Percentiles rank a stretch among this genome's conserved stretches.
Evolutionary conservation across 2,797 vertebrate species (phyloP).

Genomic region (Botia almorhae): DNA sequence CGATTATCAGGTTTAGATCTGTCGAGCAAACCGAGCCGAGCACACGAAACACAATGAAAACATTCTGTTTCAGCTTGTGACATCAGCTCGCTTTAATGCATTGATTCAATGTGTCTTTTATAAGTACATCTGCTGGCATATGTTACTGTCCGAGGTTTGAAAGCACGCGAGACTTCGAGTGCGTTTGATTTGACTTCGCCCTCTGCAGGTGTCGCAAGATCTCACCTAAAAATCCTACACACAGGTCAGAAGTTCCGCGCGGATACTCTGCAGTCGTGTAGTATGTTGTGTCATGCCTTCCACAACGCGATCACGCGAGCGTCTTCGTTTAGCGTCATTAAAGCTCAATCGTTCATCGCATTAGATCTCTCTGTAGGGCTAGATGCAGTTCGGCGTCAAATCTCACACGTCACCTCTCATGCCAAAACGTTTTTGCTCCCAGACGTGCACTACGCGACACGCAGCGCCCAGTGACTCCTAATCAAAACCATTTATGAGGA

Average conservation of each 20-base stretch:
- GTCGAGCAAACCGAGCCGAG: too few species aligned
- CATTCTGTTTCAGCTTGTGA: too few species aligned
- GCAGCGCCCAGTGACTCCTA: conserved; percentile 50
- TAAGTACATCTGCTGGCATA: too few species aligned
- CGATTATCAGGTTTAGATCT: too few species aligned
- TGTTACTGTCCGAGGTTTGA: neutral
- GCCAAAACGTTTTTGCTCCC: conserved; percentile 73
- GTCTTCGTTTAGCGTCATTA: neutral
- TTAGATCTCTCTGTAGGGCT: conserved; percentile 54
- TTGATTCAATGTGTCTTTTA: too few species aligned
- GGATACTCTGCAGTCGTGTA: neutral
- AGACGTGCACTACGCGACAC: conserved; percentile 68
- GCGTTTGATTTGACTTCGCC: neutral
- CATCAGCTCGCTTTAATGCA: too few species aligned
- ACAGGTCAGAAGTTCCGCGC: neutral
- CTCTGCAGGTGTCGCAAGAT: neutral
- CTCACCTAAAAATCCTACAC: neutral
- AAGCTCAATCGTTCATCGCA: neutral
- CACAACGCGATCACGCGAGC: neutral
- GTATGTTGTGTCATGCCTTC: neutral
- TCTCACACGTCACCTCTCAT: conserved; percentile 50
- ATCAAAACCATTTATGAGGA: conserved; percentile 25
- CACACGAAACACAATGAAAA: too few species aligned
- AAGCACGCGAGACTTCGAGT: neutral
- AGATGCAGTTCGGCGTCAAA: conserved; percentile 39